A percentile compares a stretch with the other conserved stretches of the same genome.
Evolutionary conservation across 2,888 invertebrate genomes (phyloP).

Genomic region (Eupelmus urozonus): DNA sequence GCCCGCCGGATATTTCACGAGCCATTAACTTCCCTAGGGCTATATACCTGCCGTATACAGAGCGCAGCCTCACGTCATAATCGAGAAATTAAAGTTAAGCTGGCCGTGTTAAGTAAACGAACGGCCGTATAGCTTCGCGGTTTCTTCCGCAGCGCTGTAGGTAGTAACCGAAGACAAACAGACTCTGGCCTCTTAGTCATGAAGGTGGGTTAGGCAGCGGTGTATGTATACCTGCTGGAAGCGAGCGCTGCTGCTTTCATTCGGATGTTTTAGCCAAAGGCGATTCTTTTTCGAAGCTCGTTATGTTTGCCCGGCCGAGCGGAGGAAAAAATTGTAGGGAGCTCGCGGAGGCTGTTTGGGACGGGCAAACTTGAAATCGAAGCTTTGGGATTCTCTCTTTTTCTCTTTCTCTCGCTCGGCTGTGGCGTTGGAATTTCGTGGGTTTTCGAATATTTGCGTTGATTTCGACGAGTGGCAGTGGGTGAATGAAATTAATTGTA

Average conservation of each 20-base stretch:
- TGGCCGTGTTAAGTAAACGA: constrained; percentile 67
- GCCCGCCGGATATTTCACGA: constrained; percentile 63
- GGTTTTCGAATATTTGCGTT: not conserved
- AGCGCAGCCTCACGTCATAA: constrained; percentile 59
- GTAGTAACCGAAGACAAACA: constrained; percentile 1
- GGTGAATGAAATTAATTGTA: constrained; percentile 9
- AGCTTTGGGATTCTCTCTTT: constrained; percentile 24
- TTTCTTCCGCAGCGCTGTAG: too few relatives aligned
- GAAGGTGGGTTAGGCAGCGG: constrained; percentile 32
- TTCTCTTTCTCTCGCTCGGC: too few relatives aligned
- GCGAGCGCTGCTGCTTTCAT: not conserved
- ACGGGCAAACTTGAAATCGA: constrained; percentile 52
- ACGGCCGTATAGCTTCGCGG: constrained; percentile 14
- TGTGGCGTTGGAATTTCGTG: constrained; percentile 14
- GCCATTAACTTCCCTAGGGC: constrained; percentile 58
- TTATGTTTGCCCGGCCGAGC: constrained; percentile 32
- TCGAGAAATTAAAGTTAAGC: constrained; percentile 71
- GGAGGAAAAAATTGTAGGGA: constrained; percentile 14
- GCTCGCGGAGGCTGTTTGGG: constrained; percentile 23
- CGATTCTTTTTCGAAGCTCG: constrained; percentile 26
- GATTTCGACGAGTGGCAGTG: not conserved
- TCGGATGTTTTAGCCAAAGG: constrained; percentile 4
- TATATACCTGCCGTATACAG: constrained; percentile 1
- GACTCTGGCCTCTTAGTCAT: not conserved
- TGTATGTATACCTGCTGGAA: constrained; percentile 3